Conservation (phyloP, 2,113 vertebrate species). For the Scartelaos histophorus region DNA sequence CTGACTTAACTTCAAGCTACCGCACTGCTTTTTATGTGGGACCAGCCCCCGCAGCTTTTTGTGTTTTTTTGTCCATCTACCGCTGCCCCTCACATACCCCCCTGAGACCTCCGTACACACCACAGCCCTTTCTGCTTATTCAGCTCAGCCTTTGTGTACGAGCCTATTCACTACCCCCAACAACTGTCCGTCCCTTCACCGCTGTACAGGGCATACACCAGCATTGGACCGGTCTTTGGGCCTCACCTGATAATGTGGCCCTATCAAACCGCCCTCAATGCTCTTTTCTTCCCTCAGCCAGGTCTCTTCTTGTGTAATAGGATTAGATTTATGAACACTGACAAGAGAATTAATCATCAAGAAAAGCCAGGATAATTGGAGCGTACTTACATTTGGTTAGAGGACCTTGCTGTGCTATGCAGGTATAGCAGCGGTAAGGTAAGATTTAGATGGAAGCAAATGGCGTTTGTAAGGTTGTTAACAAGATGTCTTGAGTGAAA, state of each 20-base stretch:
- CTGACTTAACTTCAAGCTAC: conserved; percentile 23
- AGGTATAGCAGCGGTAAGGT: not conserved
- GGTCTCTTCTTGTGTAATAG: conserved; percentile 46
- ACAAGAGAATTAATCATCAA: conserved; percentile 30
- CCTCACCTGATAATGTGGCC: conserved; percentile 32
- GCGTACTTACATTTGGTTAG: conserved; percentile 4
- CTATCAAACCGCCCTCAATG: conserved; percentile 17
- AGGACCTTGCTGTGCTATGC: not conserved
- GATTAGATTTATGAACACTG: conserved; percentile 54
- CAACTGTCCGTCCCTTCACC: conserved; percentile 43
- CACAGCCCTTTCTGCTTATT: conserved; percentile 63
- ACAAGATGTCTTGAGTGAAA: too few relatives aligned
- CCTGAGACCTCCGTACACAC: not conserved
- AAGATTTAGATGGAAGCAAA: not conserved
- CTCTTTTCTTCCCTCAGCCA: conserved; percentile 15
- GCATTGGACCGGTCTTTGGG: conserved; percentile 23
- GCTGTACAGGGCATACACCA: conserved; percentile 23
- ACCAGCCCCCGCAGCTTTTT: conserved; percentile 47
- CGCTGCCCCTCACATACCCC: conserved; percentile 48
- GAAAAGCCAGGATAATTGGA: conserved; percentile 40
- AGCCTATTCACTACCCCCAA: conserved; percentile 57
- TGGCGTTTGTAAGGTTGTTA: too few relatives aligned
- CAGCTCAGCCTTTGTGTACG: conserved; percentile 61
- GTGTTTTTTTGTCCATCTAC: conserved; percentile 45
- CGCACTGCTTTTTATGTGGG: conserved; percentile 31